Base-by-base conservation (phyloP, 2,797 vertebrate species). In the Columba guinea region DNA sequence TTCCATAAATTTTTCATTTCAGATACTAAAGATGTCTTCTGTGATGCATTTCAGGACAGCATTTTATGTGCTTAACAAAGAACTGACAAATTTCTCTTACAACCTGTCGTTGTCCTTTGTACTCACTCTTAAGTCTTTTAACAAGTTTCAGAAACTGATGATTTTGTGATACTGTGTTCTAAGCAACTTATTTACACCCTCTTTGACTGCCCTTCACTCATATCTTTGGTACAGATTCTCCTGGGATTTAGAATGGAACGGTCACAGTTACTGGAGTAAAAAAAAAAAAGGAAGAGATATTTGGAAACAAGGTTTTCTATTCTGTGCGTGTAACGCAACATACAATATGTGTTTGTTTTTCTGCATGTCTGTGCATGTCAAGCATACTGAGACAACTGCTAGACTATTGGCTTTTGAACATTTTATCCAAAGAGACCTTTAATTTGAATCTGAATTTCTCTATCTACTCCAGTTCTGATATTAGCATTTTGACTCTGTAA, bases 1-100 rank as follows among this genome's bases (percentile, higher is more conserved):
- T 85, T 91, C 87, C 69, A 96, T 96, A 93, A 77, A 87, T 94
- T 94, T 96, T 95, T 94, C 56, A 93, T 90, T 95, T 90, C 53
- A 69, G 83, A 88, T 88, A 89, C 89, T 95, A 87, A 97, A 92
- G 85, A 84, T 95, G 58, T 92, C 93, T 94, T 90, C 46, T 49
- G 48, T 92, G 65, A 91, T 93, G 58, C 92, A 94, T 96, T 96
- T 96, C 91, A 91, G 51, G 65, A 89, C 48, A 83, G 46, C n/a
- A 71, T 84, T 95, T 94, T 82, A 90, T 76, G 27, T 60, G 58
- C 30, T 79, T 84, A 71, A 89, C 49, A 87, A 93, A 90, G 51
- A 49, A 62, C 59, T 48, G 59, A 89, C 76, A 95, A 84, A 94
- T 94, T 94, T 92, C 48, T 65, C 27, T 71, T 65, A 63, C 64